A percentile compares a stretch with the other conserved stretches of the same genome.
These are phyloP conservation scores for Onthophagus sagittarius DNA, from an alignment of 2,888 invertebrate species.

Conservation along the genomic window DNA sequence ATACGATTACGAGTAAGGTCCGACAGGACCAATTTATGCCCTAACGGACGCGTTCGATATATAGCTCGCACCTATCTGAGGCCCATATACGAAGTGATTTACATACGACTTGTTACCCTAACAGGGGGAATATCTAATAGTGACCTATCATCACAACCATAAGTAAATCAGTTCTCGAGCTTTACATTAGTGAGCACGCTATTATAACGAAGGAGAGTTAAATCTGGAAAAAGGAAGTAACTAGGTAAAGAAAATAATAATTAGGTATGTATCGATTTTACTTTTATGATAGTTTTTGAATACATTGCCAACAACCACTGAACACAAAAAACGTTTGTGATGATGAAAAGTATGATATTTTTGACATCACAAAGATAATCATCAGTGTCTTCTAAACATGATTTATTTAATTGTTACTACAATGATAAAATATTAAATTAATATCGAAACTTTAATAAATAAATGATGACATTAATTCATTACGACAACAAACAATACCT, in stretches of 20 bases:
- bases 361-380: too few relatives aligned
- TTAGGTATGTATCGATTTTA: too few relatives aligned
- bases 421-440: background rate
- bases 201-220: background rate
- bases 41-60: slow-evolving; percentile 7
- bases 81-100: background rate
- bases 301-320: too few relatives aligned
- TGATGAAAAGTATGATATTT: too few relatives aligned
- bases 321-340: too few relatives aligned
- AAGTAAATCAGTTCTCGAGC: background rate
- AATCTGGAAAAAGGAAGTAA: too few relatives aligned
- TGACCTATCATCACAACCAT: background rate
- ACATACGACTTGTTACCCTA: background rate
- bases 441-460: background rate
- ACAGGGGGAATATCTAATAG: background rate
- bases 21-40: slow-evolving; percentile 34
- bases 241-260: too few relatives aligned
- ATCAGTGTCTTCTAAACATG: too few relatives aligned
- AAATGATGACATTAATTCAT: background rate
- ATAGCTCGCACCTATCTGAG: background rate
- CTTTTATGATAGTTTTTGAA: too few relatives aligned
- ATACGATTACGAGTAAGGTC: slow-evolving; percentile 31
- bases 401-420: too few relatives aligned
- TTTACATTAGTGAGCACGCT: background rate
- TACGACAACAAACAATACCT: background rate